phyloP scores from a whole-genome alignment of 2,797 vertebrate genomes.

The Rallus crepitans region DNA sequence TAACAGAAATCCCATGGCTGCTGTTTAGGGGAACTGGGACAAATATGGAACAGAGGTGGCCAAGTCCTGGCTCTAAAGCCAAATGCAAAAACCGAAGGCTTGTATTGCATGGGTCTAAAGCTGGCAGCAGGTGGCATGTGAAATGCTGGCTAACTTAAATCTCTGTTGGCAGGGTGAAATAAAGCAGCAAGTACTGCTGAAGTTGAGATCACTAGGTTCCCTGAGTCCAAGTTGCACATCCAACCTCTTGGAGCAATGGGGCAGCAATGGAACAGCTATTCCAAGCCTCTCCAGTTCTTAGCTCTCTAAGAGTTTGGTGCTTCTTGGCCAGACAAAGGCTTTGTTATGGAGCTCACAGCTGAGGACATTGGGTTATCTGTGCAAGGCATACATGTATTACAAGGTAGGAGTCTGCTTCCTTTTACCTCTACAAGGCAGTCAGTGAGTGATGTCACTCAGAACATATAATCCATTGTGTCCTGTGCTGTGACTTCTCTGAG shows the following conservation, averaged over 20 bases:
- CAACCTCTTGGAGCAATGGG: neutral
- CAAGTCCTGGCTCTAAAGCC: neutral
- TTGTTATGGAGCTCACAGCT: neutral
- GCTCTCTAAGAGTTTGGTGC: neutral
- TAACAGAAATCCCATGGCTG: neutral
- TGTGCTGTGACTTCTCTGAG: neutral
- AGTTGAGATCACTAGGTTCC: fast-evolving
- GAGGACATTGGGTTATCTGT: neutral
- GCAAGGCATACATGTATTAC: no score
- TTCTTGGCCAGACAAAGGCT: neutral
- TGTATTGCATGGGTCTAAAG: neutral
- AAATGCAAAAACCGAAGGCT: neutral
- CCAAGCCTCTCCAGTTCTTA: neutral
- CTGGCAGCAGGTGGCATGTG: neutral
- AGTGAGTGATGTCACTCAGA: fast-evolving
- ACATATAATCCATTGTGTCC: fast-evolving
- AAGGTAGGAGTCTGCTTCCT: neutral
- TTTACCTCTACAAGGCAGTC: neutral
- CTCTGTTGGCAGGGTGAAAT: neutral
- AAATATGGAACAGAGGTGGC: neutral
- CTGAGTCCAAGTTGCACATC: neutral
- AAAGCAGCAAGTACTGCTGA: neutral
- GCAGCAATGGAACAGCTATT: neutral
- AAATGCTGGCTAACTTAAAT: neutral
- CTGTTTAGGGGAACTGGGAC: neutral